Base-by-base conservation (phyloP, 2,797 vertebrate genomes). In the Podarcis siculus region DNA sequence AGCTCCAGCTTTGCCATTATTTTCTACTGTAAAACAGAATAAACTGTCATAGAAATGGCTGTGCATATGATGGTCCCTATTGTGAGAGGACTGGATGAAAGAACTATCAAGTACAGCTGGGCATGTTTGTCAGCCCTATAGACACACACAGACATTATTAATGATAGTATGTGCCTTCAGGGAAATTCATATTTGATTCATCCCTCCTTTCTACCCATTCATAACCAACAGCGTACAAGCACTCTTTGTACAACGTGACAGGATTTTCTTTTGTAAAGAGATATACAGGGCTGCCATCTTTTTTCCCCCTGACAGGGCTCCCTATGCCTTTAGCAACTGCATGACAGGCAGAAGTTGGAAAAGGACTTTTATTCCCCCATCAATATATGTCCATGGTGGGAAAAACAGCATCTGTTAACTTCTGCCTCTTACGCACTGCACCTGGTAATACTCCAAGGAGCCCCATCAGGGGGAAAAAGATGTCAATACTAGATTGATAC, bases 61-160 rank as follows among this genome's bases (percentile, higher is more conserved):
- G 8, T 35, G 67, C 30, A 72, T 55, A 49, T 73, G 35, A 85
- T 27, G 12, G 35, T 76, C 49, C 73, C 32, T 76, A 64, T 42
- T 85, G 55, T 77, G 35, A 85, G 10, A 64, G 35, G 8, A n/a
- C 15, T 64, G 73, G 35, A 76, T 76, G n/a, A 66, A 85, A 61
- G 35, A 42, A 42, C 23, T 8, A 77, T 64, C 15, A 77, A 77
- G 37, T n/a, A 76, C 2, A 66, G 55, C 17, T n/a, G 35, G 64
- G 27, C 17, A 42, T 66, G 37, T 64, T 64, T 64, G 55, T 42
- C 73, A 77, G 58, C 32, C n/a, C 27, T 58, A 42, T 7, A 64
- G 32, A 76, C 27, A 79, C 77, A 79, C 45, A 73, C 27, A 30
- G 17, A 64, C 55, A 39, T 85, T 85, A 85, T 76, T 85, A 85